Evolutionary conservation across 2,797 vertebrate genomes (phyloP), one percentile per base, ranked within the genome.

Genomic region (Manis pentadactyla): DNA sequence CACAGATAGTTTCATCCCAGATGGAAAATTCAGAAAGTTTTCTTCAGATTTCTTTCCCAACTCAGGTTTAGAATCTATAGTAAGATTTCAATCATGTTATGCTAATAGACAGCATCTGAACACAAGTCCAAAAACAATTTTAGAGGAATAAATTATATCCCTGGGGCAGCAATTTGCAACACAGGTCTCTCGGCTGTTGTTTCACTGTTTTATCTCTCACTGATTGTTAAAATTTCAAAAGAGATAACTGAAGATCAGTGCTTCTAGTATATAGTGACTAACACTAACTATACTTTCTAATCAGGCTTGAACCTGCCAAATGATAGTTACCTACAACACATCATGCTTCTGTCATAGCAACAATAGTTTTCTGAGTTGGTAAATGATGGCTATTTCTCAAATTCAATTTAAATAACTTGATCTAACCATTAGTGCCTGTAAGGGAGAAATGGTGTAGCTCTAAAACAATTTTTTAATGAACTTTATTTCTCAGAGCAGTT

Each of bases 1-100:
- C 4, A 86, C 81, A 71, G 31, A 12, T 2, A 11, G 5, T 64
- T 68, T 90, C 86, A 10, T 49, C 64, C n/a, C 37, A 49, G 12
- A n/a, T 37, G 31, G 19, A 82, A 82, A 90, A 68, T 57, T 51
- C 25, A 31, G 8, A 29, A 59, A 59, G 0, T 19, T 57, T 87
- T 77, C 46, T 37, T 82, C 34, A 95, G 77, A 73, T 74, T 97
- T 82, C 68, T 96, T 73, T 46, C 83, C 53, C 34, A 75, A 63
- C n/a, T 95, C n/a, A n/a, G 4, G 68, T 90, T 90, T 97, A 66
- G 92, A 95, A 94, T 96, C 21, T 53, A 55, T 68, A 77, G 93
- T 7, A 64, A 84, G 55, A 79, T 97, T 81, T 95, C 29, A 37
- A 79, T 71, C 6, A 3, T 86, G 66, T 86, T 92, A 92, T 23